These are phyloP conservation scores for Allobates femoralis DNA, from an alignment of 2,797 vertebrate species.

Conservation along the genomic window DNA sequence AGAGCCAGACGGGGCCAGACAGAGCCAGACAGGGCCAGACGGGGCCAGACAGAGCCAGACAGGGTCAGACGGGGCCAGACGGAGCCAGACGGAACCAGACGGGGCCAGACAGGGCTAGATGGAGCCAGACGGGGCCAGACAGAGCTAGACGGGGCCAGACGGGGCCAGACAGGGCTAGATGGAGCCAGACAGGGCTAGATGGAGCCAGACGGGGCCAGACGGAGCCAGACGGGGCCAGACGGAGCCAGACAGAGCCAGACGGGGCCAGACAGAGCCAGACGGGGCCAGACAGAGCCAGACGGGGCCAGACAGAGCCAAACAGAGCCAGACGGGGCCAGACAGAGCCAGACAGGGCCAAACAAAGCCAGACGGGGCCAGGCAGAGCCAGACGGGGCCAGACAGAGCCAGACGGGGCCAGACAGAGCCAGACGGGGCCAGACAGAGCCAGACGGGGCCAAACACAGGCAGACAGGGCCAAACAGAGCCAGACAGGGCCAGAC, in stretches of 20 bases:
- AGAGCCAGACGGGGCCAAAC: conserved; percentile 67
- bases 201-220: conserved; percentile 65
- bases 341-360: too few relatives aligned
- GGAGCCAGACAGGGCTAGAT: conserved; percentile 56
- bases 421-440: conserved; percentile 67
- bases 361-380: conserved; percentile 67
- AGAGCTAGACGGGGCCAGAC: conserved; percentile 67
- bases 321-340: conserved; percentile 67
- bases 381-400: conserved; percentile 67
- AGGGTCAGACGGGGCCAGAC: conserved; percentile 52
- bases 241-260: too few relatives aligned
- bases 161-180: too few relatives aligned
- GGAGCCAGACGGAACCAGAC: conserved; percentile 67
- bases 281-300: conserved; percentile 67
- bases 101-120: conserved; percentile 67
- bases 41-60: conserved; percentile 68
- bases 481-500: conserved; percentile 58
- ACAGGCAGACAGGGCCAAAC: too few relatives aligned
- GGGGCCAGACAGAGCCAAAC: conserved; percentile 68
- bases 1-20: conserved; percentile 67
- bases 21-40: conserved; percentile 59
- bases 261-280: conserved; percentile 67
- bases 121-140: conserved; percentile 65
- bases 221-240: conserved; percentile 65
- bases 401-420: conserved; percentile 67